Evolutionary conservation across 2,797 vertebrate species (phyloP), one percentile per base, ranked within the genome.

Genomic region (Onychomys torridus): DNA sequence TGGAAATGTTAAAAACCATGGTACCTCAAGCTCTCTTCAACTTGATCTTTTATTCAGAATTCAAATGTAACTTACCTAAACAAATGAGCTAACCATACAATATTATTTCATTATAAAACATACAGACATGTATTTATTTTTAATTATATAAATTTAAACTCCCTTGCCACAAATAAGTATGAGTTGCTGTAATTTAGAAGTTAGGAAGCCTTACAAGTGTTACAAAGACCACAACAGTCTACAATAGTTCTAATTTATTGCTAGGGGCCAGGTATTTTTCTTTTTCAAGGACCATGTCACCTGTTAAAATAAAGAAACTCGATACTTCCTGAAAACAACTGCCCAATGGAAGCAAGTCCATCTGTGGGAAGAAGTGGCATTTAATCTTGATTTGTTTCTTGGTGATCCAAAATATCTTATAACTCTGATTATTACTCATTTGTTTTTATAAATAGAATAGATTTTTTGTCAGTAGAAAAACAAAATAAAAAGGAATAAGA

Each of bases 301-400:
- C 73, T 94, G 78, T 90, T 96, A 96, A 96, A 97, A 97, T 89
- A 91, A 12, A 34, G n/a, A 81, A 69, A 94, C 46, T 61, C 89
- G 61, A 95, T 90, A 95, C 73, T 94, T 97, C 81, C 65, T 96
- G 25, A 92, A 94, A 65, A 96, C 8, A 91, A 82, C 2, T 34
- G 10, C 37, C 29, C 82, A 61, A 14, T 81, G 57, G 25, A 93
- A 25, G 13, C n/a, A 82, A 92, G 86, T 90, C 95, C 92, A 87
- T 96, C 83, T 95, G 46, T 73, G n/a, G 43, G 65, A 93, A 77
- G 32, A 91, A 59, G 40, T 40, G 86, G 1, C 81, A 83, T 77
- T 96, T 89, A 76, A 57, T 67, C 34, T 93, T 82, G 25, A 87
- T 69, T 76, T 92, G 85, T 83, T 65, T 84, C 88, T 91, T 93